phyloP scores from a whole-genome alignment of 2,113 vertebrate species.

The Mus spicilegus region DNA sequence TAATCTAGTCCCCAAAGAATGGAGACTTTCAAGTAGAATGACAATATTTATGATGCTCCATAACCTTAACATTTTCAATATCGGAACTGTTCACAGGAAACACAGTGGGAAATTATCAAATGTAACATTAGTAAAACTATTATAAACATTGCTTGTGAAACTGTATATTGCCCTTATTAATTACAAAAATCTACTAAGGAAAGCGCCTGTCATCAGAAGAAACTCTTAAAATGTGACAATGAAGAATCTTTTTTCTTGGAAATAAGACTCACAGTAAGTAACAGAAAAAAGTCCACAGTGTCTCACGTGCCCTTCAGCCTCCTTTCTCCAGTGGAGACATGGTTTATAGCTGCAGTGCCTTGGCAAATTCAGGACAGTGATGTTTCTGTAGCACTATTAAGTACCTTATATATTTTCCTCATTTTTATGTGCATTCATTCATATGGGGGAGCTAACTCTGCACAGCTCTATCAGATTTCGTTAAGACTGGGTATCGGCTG shows the following conservation, averaged over 20 bases:
- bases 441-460: background rate
- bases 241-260: conserved; percentile 15
- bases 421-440: background rate
- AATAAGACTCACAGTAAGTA: conserved; percentile 31
- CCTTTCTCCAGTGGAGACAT: background rate
- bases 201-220: conserved; percentile 40
- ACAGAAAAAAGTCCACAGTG: background rate
- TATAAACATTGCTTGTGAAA: conserved; percentile 51
- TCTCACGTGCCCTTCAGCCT: background rate
- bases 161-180: conserved; percentile 20
- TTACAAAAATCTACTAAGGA: conserved; percentile 33
- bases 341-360: background rate
- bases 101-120: background rate
- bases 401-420: background rate
- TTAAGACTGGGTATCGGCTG: background rate
- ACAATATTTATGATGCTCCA: background rate
- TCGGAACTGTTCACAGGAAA: conserved; percentile 10
- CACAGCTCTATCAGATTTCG: background rate
- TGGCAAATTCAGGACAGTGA: background rate
- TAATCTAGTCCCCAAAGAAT: conserved; percentile 19
- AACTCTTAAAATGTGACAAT: conserved; percentile 10
- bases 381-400: background rate
- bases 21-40: conserved; percentile 18
- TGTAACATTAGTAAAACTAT: background rate
- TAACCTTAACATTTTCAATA: conserved; percentile 11